Evolutionary conservation across 64 coral and sea anemone genomes (phyloP).

Genomic region (Dendrophyllia cribrosa): DNA sequence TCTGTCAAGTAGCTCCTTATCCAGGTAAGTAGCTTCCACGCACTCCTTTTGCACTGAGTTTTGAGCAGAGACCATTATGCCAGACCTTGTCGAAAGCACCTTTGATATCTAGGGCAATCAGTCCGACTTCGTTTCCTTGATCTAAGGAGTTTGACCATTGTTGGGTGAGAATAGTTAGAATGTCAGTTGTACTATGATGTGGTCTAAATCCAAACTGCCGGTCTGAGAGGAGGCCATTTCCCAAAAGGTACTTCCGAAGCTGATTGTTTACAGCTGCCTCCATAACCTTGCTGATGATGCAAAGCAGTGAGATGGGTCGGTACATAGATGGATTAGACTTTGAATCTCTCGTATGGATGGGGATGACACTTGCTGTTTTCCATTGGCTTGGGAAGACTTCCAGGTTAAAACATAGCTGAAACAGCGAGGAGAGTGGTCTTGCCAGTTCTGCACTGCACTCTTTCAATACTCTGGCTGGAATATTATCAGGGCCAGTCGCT

Average conservation of each 20-base stretch:
- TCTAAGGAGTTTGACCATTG: constrained; percentile 5
- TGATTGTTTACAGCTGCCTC: constrained; percentile 20
- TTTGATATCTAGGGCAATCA: neutral
- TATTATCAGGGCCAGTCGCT: no score
- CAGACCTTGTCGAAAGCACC: neutral
- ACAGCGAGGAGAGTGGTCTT: neutral
- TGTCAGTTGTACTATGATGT: constrained; percentile 8
- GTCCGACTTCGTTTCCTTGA: neutral
- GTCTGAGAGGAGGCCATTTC: constrained; percentile 47
- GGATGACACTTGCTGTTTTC: neutral
- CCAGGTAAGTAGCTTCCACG: no score
- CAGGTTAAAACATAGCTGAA: no score
- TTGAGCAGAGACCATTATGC: neutral
- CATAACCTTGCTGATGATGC: constrained; percentile 57
- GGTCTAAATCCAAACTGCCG: constrained; percentile 73
- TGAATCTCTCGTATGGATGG: constrained; percentile 1
- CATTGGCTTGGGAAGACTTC: constrained; percentile 8
- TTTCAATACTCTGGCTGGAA: no score
- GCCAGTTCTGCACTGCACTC: neutral
- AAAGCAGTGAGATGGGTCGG: constrained; percentile 61
- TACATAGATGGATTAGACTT: constrained; percentile 60
- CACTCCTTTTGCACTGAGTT: no score
- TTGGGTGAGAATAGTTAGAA: neutral
- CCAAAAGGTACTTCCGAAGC: constrained; percentile 24
- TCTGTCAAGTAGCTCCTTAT: no score